Base-by-base conservation (phyloP, 2,888 invertebrate genomes). In the Melieria crassipennis region DNA sequence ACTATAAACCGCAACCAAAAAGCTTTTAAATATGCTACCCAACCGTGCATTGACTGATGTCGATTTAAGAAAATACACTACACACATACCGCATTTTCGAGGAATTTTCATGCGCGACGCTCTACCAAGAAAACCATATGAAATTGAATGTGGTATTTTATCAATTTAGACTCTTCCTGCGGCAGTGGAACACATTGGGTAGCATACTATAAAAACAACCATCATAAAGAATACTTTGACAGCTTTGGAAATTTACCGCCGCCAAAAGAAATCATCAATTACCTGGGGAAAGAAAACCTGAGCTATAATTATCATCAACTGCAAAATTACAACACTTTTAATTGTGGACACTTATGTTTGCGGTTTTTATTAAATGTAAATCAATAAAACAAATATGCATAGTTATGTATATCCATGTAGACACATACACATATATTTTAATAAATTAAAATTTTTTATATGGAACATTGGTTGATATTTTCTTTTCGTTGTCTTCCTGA, bases 211-310 rank as follows among this genome's bases (percentile, higher is more conserved):
- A 30, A 30, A 30, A 30, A 30, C 30, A 30, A 30, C 30, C 30
- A 2, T 2, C 30, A 30, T 30, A 30, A 30, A 30, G 30, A 30
- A 30, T 30, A 30, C 30, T 30, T 30, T 30, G 30, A 30, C 30
- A 30, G 82, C 69, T 86, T 83, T 73, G 84, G 84, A 7, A 80
- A 85, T 75, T 75, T 84, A 43, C 76, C 76, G 65, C 83, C 83
- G 1, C 81, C 82, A 0, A 13, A 67, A 62, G 82, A 84, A 77
- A 63, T 82, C 6, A 73, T 80, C 13, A 78, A 78, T 30, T 83
- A 82, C 66, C 69, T 77, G 30, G 75, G 75, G 57, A 60, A 62
- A 30, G 30, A 30, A 30, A 30, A 30, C 30, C 30, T 30, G 30
- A 30, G 1, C 30, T 30, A 30, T 30, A 30, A 30, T 30, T 30